phyloP scores from a whole-genome alignment of 2,113 vertebrate species.

The Alligator mississippiensis region DNA sequence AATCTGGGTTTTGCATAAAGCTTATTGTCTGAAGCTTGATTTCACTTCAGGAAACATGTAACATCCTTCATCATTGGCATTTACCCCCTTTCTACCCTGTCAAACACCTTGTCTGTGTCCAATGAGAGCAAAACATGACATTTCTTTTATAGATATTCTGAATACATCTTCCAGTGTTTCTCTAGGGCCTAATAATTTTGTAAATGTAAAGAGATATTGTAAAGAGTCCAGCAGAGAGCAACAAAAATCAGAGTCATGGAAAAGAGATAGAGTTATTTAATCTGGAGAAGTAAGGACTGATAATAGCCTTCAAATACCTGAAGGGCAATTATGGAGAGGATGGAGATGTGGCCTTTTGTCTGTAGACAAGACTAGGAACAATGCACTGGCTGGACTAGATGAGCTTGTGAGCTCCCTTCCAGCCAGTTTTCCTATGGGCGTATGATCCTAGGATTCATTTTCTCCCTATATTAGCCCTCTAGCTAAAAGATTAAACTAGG shows the following conservation, averaged over 20 bases:
- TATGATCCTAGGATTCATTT: neutral
- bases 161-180: neutral
- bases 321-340: too few relatives aligned
- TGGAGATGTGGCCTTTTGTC: too few relatives aligned
- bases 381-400: too few relatives aligned
- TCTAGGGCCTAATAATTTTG: neutral
- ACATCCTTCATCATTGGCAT: neutral
- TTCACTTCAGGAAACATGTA: neutral
- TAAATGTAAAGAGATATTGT: too few relatives aligned
- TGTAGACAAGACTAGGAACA: too few relatives aligned
- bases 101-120: neutral
- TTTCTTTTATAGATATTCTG: neutral
- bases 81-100: neutral
- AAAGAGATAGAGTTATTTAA: too few relatives aligned
- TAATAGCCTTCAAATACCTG: too few relatives aligned
- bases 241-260: too few relatives aligned
- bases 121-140: neutral
- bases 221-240: too few relatives aligned
- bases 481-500: neutral
- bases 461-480: neutral
- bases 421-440: too few relatives aligned
- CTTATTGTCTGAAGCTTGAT: neutral
- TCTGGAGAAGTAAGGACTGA: too few relatives aligned
- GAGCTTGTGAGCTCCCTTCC: too few relatives aligned
- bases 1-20: neutral